Base-by-base conservation (phyloP, 1,140 invertebrate genomes). In the Neodiprion fabricii region DNA sequence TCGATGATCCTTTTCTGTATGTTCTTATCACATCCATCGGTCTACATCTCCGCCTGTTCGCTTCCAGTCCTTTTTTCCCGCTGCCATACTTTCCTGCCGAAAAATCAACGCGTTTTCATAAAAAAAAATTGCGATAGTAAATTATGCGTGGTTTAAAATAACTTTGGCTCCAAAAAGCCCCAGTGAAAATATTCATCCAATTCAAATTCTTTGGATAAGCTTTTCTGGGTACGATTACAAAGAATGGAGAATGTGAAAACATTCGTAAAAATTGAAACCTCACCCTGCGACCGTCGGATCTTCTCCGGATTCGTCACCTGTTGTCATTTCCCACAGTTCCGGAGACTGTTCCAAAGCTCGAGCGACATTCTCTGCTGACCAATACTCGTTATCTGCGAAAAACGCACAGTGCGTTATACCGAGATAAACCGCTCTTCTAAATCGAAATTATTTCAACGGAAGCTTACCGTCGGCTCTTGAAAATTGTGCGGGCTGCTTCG, bases 31-130 rank as follows among this genome's bases (percentile, higher is more conserved):
- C 81, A 81, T 48, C 74, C 78, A 83, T 81, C 81, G 65, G 76
- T 77, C 70, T 74, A 73, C 28, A 0, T 70, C 71, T 12, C 12
- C 9, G 10, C 50, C 65, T 14, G 14, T 68, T 11, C 67, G 4
- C 40, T n/a, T 79, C 72, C 23, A 61, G 70, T 65, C 49, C 77
- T 70, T 66, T 86, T 85, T 49, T 84, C 81, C 11, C 84, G 78
- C 23, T 76, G 66, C 82, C 82, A 85, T 28, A 86, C 50, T 74
- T 82, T 81, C 21, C 84, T 85, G 17, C 84, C 80, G 48, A 83
- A 81, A 40, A 40, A 40, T 40, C 28, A 40, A 40, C 28, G 28
- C 28, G 28, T 1, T 83, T 85, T 47, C 66, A 74, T 76, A 47
- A 75, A 73, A 75, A 73, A 73, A 67, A 47, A 67, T 69, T 49